Percentiles rank a stretch among this genome's conserved stretches.
phyloP scores from a whole-genome alignment of 2,888 invertebrate genomes.

The Alsophila aescularia region DNA sequence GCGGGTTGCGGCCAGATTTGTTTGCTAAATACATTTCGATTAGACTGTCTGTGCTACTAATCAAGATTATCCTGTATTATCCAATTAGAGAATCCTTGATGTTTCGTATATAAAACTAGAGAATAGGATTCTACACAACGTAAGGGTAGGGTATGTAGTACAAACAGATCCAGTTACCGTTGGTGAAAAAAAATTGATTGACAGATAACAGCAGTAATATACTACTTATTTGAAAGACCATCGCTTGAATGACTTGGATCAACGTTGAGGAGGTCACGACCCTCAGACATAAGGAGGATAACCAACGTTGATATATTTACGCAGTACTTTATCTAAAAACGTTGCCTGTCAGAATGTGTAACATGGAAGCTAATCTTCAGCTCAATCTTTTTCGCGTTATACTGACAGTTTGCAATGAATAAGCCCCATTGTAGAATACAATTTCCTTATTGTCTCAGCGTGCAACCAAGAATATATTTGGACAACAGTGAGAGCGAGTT shows the following conservation, averaged over 20 bases:
- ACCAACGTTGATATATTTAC: too few relatives aligned
- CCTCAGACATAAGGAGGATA: too few relatives aligned
- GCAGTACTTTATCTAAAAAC: too few relatives aligned
- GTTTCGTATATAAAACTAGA: background rate
- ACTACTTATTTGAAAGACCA: too few relatives aligned
- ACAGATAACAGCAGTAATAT: too few relatives aligned
- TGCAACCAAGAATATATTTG: conserved; percentile 16
- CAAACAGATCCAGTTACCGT: too few relatives aligned
- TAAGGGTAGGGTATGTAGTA: too few relatives aligned
- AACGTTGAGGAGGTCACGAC: too few relatives aligned
- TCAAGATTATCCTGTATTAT: background rate
- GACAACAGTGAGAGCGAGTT: conserved; percentile 9
- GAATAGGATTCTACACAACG: too few relatives aligned
- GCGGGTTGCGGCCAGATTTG: conserved; percentile 26
- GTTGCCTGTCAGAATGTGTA: background rate
- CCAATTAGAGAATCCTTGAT: background rate
- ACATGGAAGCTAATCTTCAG: background rate
- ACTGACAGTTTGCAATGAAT: background rate
- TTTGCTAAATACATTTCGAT: conserved; percentile 35
- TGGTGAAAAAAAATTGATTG: too few relatives aligned
- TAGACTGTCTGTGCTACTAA: conserved; percentile 20
- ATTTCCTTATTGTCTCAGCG: conserved; percentile 22
- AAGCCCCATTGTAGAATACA: background rate
- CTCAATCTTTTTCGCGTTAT: background rate
- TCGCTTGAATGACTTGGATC: too few relatives aligned